These are phyloP conservation scores for Aptenodytes forsteri DNA, from an alignment of 2,113 vertebrate species.

Conservation along the genomic window DNA sequence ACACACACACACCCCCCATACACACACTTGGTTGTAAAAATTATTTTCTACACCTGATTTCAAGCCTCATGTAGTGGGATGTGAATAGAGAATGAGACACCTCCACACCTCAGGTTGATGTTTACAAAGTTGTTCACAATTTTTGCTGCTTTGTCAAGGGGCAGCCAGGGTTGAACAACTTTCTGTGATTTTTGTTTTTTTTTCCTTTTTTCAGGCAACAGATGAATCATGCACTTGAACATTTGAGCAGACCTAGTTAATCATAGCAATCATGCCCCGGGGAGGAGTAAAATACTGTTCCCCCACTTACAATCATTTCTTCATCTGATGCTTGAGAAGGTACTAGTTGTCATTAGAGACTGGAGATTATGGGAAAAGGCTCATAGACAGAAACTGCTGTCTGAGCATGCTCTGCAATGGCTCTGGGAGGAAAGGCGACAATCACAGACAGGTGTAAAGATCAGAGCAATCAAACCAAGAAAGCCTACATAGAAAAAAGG, in stretches of 20 bases:
- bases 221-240: not conserved
- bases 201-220: not conserved
- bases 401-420: not conserved
- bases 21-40: not conserved
- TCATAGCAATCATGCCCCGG: not conserved
- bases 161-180: not conserved
- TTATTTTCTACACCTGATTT: not conserved
- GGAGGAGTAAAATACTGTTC: slow-evolving; percentile 24
- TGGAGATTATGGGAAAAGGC: not conserved
- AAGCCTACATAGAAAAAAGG: not conserved
- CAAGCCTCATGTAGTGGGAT: not conserved
- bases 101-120: not conserved
- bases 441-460: not conserved
- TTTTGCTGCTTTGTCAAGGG: not conserved
- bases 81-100: not conserved
- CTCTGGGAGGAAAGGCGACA: not conserved
- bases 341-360: not conserved
- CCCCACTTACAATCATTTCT: not conserved
- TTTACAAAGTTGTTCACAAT: slow-evolving; percentile 6
- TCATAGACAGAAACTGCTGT: not conserved
- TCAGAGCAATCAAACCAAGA: not conserved
- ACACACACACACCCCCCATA: fast-evolving
- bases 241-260: not conserved
- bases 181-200: not conserved
- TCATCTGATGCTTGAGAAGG: slow-evolving; percentile 16